Evolutionary conservation across 2,888 invertebrate species (phyloP), one percentile per base, ranked within the genome.

Genomic region (Heterodera filipjevi): DNA sequence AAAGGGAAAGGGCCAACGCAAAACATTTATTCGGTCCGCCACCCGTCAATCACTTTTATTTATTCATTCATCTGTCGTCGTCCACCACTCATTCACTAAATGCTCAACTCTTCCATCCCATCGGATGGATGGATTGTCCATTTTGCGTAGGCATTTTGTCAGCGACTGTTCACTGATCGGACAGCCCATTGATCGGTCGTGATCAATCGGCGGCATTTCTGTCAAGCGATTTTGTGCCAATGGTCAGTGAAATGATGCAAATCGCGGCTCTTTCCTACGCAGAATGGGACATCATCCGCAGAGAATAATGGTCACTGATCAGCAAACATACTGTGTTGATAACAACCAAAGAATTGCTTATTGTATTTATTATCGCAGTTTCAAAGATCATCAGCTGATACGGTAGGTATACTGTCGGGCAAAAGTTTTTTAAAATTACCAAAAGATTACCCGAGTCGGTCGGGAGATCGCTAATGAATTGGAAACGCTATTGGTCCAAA

Each of bases 121-220:
- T n/a, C 10, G 19, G n/a, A 2, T 6, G 19, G n/a, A 2, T 6
- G 59, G 22, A n/a, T 59, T 64, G 68, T 75, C 75, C 75, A 59
- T 75, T 75, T 75, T 75, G 75, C 75, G 75, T 75, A 75, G 75
- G 75, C 75, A 75, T 75, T 46, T 75, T 75, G 75, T 75, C 75
- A 75, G 75, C 75, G 75, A 75, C 75, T 39, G 32, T 53, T 39
- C 49, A 49, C 59, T 59, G 59, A 27, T 59, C 59, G 5, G n/a
- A 16, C 59, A 49, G 59, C 59, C 22, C n/a, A 59, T n/a, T n/a
- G 19, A 19, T 49, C 14, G 49, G 16, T 19, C 16, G 66, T 27
- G 27, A n/a, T 16, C 14, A n/a, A n/a, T 32, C 39, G 39, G 39
- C 39, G 12, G 49, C 10, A 49, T 49, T 8, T 14, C 19, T 16